Base-by-base conservation (phyloP, 2,113 vertebrate genomes). In the Leptosomus discolor region DNA sequence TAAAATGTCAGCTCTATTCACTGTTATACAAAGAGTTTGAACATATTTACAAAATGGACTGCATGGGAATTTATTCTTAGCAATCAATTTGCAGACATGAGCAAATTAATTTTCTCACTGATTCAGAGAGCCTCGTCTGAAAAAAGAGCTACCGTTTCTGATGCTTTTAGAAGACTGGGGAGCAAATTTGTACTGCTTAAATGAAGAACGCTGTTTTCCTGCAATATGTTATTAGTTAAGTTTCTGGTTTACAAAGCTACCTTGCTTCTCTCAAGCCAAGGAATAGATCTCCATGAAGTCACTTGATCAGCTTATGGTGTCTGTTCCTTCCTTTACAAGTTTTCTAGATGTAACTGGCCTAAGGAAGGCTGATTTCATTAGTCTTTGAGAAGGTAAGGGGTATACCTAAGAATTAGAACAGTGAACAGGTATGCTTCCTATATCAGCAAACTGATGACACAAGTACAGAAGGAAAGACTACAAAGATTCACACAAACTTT, bases 1-100 rank as follows among this genome's bases (percentile, higher is more conserved):
- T 97, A 96, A 95, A 84, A 96, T 81, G 51, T 94, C 96, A 96
- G 9, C 21, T 97, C 60, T 93, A 83, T 86, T 91, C 80, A 85
- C 50, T 82, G 37, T 85, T 96, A 88, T 46, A 70, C 50, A 96
- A 90, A 92, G 64, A 94, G 82, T 88, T 81, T 90, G 68, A 98
- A 80, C 7, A 82, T 91, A 94, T 94, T 97, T 96, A 64, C 80
- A 93, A 91, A 96, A 79, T 63, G 20, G 89, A 36, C 48, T 80
- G 37, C 70, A 69, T 26, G 20, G 71, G 58, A 93, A 97, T 95
- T 91, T 85, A 84, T 94, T 97, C 74, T 92, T 86, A 74, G 20
- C 51, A 92, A 94, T 81, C 50, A 92, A n/a, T 78, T 64, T 91
- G 48, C 41, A 82, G 23, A 88, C 69, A 87, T 63, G 32, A 97